Evolutionary conservation across 2,888 invertebrate species (phyloP), one percentile per base, ranked within the genome.

Genomic region (Helleia helle): DNA sequence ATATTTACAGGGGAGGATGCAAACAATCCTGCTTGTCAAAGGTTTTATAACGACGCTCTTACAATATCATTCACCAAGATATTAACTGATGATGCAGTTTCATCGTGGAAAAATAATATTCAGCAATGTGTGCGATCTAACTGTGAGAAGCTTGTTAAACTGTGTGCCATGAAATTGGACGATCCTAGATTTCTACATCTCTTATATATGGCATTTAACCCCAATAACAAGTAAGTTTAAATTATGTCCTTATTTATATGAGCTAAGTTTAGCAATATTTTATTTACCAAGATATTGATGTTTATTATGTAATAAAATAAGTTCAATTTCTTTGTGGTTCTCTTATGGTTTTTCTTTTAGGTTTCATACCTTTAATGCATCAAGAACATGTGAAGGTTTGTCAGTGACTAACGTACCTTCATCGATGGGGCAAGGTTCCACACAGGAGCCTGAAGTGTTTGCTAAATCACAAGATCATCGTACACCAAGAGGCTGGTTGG

Each of bases 101-200:
- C 94, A 63, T 96, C 96, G 62, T 98, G 98, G 98, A 98, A 97
- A 80, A 90, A 91, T 62, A 97, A 97, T 75, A 98, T 98, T 67
- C 97, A 98, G 74, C 93, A 92, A 71, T 97, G 96, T 84, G 97
- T 98, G 57, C 90, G 95, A 63, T 92, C 94, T 61, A 97, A 97
- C 69, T 96, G 97, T 67, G 92, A 95, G 69, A 93, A 94, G 70
- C 88, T 97, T 57, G 91, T 98, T 50, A 95, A 96, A 83, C 86
- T 98, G 55, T 95, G 96, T 86, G 96, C 96, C 52, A 88, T 94
- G 58, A 97, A 97, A 80, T 87, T 98, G 71, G 96, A 97, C 77
- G 96, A 96, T 90, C 93, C 95, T 60, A 94, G 96, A 61, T 88
- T 97, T 56, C 86, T 98, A 58, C 95, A 98, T 73, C 87, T 98